phyloP scores from a whole-genome alignment of 1,140 invertebrate species.

The Holotrichia oblita region DNA sequence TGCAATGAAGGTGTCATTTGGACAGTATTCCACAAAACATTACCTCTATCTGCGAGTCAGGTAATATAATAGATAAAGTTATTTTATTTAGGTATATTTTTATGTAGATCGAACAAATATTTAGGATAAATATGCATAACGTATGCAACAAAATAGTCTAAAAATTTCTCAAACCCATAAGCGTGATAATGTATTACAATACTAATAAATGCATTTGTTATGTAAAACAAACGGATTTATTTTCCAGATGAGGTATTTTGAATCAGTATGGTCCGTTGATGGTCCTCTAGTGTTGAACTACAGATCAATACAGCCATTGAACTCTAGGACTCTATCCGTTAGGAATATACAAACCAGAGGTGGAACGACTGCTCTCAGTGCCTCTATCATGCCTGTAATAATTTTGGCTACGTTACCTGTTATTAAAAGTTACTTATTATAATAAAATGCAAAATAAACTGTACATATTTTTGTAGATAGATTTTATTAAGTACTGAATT shows the following conservation, averaged over 20 bases:
- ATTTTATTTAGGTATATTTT: neutral
- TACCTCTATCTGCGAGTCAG: slow-evolving; percentile 69
- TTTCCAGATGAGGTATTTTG: slow-evolving; percentile 52
- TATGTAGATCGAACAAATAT: too few relatives aligned
- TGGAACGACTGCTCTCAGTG: neutral
- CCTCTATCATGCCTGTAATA: neutral
- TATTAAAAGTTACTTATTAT: neutral
- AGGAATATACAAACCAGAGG: slow-evolving; percentile 9
- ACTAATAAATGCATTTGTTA: neutral
- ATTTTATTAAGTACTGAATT: slow-evolving; percentile 7
- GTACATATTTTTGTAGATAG: neutral
- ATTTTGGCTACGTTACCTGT: neutral
- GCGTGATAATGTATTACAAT: too few relatives aligned
- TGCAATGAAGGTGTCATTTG: slow-evolving; percentile 79
- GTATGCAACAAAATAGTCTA: too few relatives aligned
- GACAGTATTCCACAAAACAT: slow-evolving; percentile 72
- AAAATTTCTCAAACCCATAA: too few relatives aligned
- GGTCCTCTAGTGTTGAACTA: slow-evolving; percentile 61
- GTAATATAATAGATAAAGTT: slow-evolving; percentile 56
- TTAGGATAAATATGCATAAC: too few relatives aligned
- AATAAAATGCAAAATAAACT: neutral
- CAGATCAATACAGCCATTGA: slow-evolving; percentile 60
- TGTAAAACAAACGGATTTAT: neutral
- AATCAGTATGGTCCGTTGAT: slow-evolving; percentile 58
- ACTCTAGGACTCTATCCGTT: slow-evolving; percentile 49